These are phyloP conservation scores for Bos javanicus DNA, from an alignment of 2,113 vertebrate species.

Conservation along the genomic window DNA sequence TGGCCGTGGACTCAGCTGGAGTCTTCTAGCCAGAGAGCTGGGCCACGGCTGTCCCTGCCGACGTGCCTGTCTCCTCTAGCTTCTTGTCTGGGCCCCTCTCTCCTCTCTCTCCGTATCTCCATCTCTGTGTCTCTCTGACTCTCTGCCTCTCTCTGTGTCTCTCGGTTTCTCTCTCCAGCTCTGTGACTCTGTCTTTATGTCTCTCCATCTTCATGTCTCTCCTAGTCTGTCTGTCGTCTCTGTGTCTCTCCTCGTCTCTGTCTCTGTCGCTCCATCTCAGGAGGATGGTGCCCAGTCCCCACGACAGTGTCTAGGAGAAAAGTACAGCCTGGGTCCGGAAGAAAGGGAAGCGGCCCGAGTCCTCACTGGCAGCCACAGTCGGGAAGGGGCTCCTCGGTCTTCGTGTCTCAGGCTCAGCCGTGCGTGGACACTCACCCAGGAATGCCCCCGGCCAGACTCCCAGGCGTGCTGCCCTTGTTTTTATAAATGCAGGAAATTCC, in stretches of 20 bases:
- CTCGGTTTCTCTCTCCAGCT: background rate
- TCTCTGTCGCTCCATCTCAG: background rate
- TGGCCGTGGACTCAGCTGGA: background rate
- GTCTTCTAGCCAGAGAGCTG: background rate
- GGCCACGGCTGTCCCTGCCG: background rate
- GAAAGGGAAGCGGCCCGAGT: background rate
- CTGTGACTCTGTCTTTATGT: background rate
- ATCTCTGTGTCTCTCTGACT: too few relatives aligned
- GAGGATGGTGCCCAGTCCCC: background rate
- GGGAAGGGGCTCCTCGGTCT: background rate
- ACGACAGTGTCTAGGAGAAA: background rate
- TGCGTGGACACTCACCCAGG: background rate
- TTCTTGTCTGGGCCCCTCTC: background rate
- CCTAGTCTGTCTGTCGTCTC: background rate
- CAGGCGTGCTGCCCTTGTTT: background rate
- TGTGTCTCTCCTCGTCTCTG: background rate
- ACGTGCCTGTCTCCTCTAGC: background rate
- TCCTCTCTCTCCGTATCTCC: background rate
- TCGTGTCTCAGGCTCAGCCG: background rate
- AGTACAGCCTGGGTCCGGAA: background rate
- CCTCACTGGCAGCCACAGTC: rapidly evolving
- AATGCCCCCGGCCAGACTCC: background rate
- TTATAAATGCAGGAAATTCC: background rate
- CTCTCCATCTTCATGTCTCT: background rate
- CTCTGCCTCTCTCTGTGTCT: background rate